Evolutionary conservation across 2,797 vertebrate genomes (phyloP).

Genomic region (Channa striata): DNA sequence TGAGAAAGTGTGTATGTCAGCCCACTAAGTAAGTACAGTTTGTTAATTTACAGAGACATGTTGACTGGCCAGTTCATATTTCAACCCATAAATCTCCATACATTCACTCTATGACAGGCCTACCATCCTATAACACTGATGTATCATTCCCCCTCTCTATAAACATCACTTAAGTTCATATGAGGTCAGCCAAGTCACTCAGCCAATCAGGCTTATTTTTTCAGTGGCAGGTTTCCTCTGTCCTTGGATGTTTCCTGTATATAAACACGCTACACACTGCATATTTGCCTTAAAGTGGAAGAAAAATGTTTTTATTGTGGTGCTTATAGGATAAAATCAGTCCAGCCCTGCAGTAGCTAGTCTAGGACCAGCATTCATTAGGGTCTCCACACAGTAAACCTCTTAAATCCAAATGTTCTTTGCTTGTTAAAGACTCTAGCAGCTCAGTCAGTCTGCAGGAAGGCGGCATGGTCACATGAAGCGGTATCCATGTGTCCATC

Average conservation of each 20-base stretch:
- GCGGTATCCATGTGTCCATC: slow-evolving; percentile 12
- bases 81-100: slow-evolving; percentile 19
- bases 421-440: slow-evolving; percentile 15
- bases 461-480: slow-evolving; percentile 33
- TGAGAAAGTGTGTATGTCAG: slow-evolving; percentile 13
- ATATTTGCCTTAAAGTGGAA: slow-evolving; percentile 28
- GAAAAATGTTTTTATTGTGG: slow-evolving; percentile 16
- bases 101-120: slow-evolving; percentile 20
- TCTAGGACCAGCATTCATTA: slow-evolving; percentile 36
- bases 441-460: slow-evolving; percentile 39
- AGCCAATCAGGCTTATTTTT: slow-evolving; percentile 49
- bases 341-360: slow-evolving; percentile 24
- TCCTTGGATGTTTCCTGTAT: slow-evolving; percentile 60
- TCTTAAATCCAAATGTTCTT: slow-evolving; percentile 30
- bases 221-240: slow-evolving; percentile 47
- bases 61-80: slow-evolving; percentile 6
- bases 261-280: slow-evolving; percentile 44
- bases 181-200: slow-evolving; percentile 57
- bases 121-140: neutral
- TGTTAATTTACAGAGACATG: slow-evolving; percentile 6
- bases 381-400: slow-evolving; percentile 40
- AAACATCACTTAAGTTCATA: slow-evolving; percentile 56
- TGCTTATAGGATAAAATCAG: slow-evolving; percentile 31
- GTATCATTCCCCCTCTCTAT: slow-evolving; percentile 39
- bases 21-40: neutral